Conservation (phyloP, 2,888 invertebrate genomes). For the Erynnis tages region DNA sequence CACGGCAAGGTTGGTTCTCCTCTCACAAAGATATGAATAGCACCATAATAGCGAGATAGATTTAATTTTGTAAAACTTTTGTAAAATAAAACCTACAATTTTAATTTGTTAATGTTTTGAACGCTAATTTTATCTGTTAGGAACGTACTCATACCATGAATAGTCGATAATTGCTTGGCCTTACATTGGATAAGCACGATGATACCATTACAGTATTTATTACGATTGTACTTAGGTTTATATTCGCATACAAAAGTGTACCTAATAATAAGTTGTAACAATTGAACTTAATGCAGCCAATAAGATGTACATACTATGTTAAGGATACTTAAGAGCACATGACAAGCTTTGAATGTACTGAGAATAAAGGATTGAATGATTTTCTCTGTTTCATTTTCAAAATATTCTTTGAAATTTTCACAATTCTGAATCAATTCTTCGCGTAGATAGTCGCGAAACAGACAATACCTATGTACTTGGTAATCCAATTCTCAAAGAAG, state of each 20-base stretch:
- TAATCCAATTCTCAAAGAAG: too few relatives aligned
- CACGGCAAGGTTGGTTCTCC: too few relatives aligned
- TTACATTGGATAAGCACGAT: constrained; percentile 30
- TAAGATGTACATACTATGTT: constrained; percentile 58
- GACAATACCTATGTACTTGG: too few relatives aligned
- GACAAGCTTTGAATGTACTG: constrained; percentile 76
- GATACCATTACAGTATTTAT: constrained; percentile 22
- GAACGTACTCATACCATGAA: background rate
- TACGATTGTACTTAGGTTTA: constrained; percentile 17
- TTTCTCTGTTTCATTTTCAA: constrained; percentile 40
- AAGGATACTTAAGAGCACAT: constrained; percentile 55
- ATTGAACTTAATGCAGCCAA: constrained; percentile 36
- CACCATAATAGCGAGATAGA: too few relatives aligned
- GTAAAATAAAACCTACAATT: too few relatives aligned
- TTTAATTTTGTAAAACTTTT: too few relatives aligned
- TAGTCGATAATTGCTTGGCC: constrained; percentile 32
- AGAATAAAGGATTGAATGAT: constrained; percentile 67
- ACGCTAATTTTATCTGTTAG: background rate
- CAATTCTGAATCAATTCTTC: too few relatives aligned
- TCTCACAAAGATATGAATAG: too few relatives aligned
- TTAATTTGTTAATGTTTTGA: background rate
- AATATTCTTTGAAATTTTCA: too few relatives aligned
- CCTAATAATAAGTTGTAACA: constrained; percentile 15
- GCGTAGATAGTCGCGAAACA: too few relatives aligned
- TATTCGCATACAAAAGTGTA: constrained; percentile 13